A percentile compares a stretch with the other conserved stretches of the same genome.
These are phyloP conservation scores for Streblospio benedicti DNA, from an alignment of 1,140 invertebrate species.

Conservation along the genomic window DNA sequence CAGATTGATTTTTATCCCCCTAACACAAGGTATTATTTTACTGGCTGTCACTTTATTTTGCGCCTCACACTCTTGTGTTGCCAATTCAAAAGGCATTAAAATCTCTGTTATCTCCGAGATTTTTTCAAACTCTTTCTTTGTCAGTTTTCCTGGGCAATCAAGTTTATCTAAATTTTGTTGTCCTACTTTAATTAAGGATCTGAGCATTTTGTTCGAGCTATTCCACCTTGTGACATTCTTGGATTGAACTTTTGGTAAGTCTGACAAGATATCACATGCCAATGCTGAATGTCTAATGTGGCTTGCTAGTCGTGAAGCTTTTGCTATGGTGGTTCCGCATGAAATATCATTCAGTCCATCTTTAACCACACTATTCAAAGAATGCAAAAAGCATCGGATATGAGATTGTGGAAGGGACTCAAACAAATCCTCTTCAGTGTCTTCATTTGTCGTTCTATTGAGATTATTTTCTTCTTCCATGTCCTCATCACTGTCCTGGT, in stretches of 20 bases:
- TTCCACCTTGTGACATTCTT: not conserved
- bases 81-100: not conserved
- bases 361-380: not conserved
- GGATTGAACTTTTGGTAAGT: not conserved
- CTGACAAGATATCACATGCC: not conserved
- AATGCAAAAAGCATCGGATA: not conserved
- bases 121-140: not conserved
- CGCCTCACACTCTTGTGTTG: not conserved
- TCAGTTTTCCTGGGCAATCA: conserved; percentile 1
- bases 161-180: not conserved
- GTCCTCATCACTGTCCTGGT: conserved; percentile 1
- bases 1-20: not conserved
- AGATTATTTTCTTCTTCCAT: not conserved
- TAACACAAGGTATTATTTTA: not conserved
- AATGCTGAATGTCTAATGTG: not conserved
- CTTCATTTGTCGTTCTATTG: too few relatives aligned
- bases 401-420: not conserved
- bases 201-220: not conserved
- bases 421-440: too few relatives aligned
- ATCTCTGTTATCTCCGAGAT: not conserved
- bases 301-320: not conserved
- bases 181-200: not conserved
- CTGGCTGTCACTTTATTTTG: not conserved
- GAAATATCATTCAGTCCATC: not conserved
- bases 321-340: not conserved